These are phyloP conservation scores for Brachionus asplanchnoidis DNA, from an alignment of 1,140 invertebrate genomes.

Conservation along the genomic window DNA sequence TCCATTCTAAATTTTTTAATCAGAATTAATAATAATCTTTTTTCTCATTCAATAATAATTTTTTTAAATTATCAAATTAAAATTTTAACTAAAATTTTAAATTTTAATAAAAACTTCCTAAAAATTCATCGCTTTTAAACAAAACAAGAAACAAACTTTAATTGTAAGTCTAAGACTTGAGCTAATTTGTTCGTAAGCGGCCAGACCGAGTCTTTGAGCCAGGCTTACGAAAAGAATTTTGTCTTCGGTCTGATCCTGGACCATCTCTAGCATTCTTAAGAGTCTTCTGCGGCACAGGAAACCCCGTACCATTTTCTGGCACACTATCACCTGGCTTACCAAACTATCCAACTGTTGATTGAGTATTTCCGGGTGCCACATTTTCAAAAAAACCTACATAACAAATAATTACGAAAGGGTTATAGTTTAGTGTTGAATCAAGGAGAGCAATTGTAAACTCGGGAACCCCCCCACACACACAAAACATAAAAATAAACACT, in stretches of 20 bases:
- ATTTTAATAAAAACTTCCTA: too few species aligned
- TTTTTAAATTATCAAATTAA: too few species aligned
- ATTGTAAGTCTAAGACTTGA: neutral
- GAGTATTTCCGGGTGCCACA: slow-evolving; percentile 32
- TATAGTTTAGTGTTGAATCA: neutral
- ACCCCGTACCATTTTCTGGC: slow-evolving; percentile 28
- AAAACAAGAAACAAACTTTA: neutral
- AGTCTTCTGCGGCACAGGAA: slow-evolving; percentile 14
- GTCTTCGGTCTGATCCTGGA: slow-evolving; percentile 4
- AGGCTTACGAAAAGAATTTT: neutral
- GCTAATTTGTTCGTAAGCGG: neutral
- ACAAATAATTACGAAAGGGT: neutral
- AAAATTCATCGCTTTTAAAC: slow-evolving; percentile 3
- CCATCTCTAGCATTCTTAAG: neutral
- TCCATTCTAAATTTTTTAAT: too few species aligned
- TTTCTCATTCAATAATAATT: too few species aligned
- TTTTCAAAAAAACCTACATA: slow-evolving; percentile 41
- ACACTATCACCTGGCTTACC: neutral
- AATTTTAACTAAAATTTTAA: too few species aligned
- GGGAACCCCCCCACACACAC: neutral
- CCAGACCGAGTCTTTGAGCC: neutral
- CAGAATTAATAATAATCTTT: too few species aligned
- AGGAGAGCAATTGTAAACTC: neutral
- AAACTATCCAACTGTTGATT: slow-evolving; percentile 27
- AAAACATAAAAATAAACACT: neutral